Conservation (phyloP, 2,113 vertebrate genomes). For the Todiramphus saurophagus region DNA sequence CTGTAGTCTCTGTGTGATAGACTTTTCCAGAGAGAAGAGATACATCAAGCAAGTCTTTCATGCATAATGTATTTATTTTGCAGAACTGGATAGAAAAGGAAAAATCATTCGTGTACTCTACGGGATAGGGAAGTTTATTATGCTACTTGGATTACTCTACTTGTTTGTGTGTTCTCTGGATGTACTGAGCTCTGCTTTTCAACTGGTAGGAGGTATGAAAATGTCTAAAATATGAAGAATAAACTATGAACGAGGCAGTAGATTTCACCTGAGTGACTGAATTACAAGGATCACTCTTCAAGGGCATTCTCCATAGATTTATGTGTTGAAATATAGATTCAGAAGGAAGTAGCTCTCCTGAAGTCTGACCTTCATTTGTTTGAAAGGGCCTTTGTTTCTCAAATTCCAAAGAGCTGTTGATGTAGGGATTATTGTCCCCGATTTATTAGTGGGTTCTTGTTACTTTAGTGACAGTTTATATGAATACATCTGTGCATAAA, state of each 20-base stretch:
- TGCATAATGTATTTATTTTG: constrained; percentile 1
- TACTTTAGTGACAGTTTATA: background rate
- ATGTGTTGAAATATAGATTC: background rate
- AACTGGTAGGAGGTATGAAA: constrained; percentile 91
- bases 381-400: constrained; percentile 12
- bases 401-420: background rate
- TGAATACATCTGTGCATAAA: background rate
- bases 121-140: constrained; percentile 72
- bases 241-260: background rate
- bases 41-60: background rate
- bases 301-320: background rate
- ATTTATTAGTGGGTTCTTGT: background rate
- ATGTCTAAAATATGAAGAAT: background rate
- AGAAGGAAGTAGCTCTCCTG: background rate
- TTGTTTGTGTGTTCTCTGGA: constrained; percentile 95
- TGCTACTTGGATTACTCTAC: constrained; percentile 90
- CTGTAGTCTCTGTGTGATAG: too few species aligned
- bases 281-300: background rate
- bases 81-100: constrained; percentile 86
- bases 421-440: background rate
- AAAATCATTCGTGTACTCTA: constrained; percentile 82
- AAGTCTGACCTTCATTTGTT: background rate
- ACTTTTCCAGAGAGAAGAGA: background rate
- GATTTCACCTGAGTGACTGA: background rate
- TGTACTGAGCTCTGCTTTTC: constrained; percentile 93